Evolutionary conservation across 2,888 invertebrate species (phyloP), one percentile per base, ranked within the genome.

Genomic region (Pristionchus japonicus): DNA sequence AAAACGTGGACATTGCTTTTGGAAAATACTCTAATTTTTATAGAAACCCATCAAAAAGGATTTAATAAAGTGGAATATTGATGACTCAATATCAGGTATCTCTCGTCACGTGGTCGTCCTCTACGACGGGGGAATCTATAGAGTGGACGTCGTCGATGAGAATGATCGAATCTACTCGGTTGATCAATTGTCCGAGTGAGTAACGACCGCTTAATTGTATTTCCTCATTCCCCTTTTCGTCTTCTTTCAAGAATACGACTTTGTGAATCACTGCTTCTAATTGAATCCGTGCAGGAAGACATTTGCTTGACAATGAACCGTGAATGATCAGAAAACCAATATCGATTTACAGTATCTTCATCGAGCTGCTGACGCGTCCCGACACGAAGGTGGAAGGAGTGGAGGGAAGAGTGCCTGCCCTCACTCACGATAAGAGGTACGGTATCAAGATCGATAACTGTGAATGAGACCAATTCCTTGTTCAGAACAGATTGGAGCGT

Each of bases 121-220:
- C 11, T 90, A 88, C 86, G 88, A 92, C 15, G 93, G 93, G n/a
- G 91, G 91, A 31, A 90, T 92, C 61, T 93, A 93, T 89, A 90
- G 91, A 61, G 88, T 93, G n/a, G 84, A 91, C 13, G 82, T 90
- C 20, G 93, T 91, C 74, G 93, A 93, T 74, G 64, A 88, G n/a
- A 88, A 89, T 0, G 89, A 88, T 6, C 86, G 70, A 13, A 85
- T 92, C 2, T 91, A 89, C 57, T 83, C 85, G n/a, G 84, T 92
- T 40, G 90, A 92, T 34, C 88, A 92, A 80, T 37, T 91, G 13
- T 88, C 91, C 6, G 90, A 91, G 92, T 92, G n/a, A 74, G 89
- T 11, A n/a, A 43, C 43, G 11, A 11, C 43, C 6, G 6, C 43
- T 43, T 43, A 9, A 43, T 6, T 43, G 6, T 43, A 43, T n/a